Percentiles rank a stretch among this genome's conserved stretches.
These are phyloP conservation scores for Nephrotoma guestfalica DNA, from an alignment of 2,888 invertebrate species.

Conservation along the genomic window DNA sequence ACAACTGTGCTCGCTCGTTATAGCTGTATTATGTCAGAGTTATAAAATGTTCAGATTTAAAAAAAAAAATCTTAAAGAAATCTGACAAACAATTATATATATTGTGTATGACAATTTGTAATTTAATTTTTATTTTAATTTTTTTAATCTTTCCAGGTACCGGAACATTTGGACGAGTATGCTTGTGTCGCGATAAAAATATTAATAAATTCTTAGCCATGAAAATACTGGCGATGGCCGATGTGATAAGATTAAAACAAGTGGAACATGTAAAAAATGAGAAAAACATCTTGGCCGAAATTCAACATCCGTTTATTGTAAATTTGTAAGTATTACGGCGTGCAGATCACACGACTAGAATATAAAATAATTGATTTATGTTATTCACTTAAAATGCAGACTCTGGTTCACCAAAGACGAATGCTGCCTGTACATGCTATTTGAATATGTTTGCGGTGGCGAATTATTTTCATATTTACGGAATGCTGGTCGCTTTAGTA, in stretches of 20 bases:
- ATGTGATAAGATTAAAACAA: conserved; percentile 88
- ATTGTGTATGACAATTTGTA: conserved; percentile 8
- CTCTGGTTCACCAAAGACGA: conserved; percentile 86
- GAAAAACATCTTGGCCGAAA: conserved; percentile 78
- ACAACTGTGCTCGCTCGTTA: neutral
- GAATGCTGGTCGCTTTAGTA: conserved; percentile 79
- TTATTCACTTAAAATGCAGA: conserved; percentile 36
- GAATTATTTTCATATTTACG: conserved; percentile 93
- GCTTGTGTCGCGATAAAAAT: conserved; percentile 71
- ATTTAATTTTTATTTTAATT: conserved; percentile 15
- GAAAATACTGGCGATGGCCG: conserved; percentile 86
- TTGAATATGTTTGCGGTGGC: conserved; percentile 94
- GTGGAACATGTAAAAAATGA: conserved; percentile 97
- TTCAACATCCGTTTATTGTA: conserved; percentile 92
- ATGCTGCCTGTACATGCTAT: conserved; percentile 87
- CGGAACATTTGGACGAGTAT: conserved; percentile 93
- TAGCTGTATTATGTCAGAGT: neutral
- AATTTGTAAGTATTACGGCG: conserved; percentile 55
- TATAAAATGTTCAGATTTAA: neutral
- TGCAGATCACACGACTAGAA: neutral
- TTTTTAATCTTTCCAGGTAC: conserved; percentile 45
- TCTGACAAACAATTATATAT: neutral
- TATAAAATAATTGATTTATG: neutral
- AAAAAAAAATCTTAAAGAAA: neutral
- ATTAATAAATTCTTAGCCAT: conserved; percentile 76